Evolutionary conservation across 2,797 vertebrate genomes (phyloP), one percentile per base, ranked within the genome.

Genomic region (Merluccius polli): DNA sequence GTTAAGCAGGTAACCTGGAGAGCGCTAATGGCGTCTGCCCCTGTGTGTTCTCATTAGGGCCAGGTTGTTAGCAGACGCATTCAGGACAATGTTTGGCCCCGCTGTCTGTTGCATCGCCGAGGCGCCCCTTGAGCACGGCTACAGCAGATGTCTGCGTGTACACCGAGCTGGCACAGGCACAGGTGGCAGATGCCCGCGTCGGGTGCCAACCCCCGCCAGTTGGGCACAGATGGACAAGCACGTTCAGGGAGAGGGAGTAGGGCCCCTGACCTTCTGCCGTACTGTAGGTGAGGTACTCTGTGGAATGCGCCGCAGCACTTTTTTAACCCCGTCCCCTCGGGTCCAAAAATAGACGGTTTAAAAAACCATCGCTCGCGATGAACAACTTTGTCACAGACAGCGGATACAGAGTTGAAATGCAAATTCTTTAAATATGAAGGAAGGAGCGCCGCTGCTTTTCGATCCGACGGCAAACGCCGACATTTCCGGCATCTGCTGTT

Each of bases 141-240:
- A 38, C 95, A 96, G 95, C 96, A 96, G 95, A 95, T 96, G 95
- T 95, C 96, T 95, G 94, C 93, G 92, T 95, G 94, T 93, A 95
- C 95, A 94, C 93, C 94, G 95, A 94, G 95, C 95, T 96, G 95
- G 95, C 95, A 96, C 93, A 93, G 93, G 91, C 92, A 91, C 94
- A 92, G 95, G 93, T 92, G 95, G 94, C 95, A 97, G 96, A 96
- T 97, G 96, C 94, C 93, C 92, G 90, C 90, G 92, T 77, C 90
- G 89, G 93, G 93, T 95, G 95, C 96, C 95, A 97, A 95, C 92
- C 94, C 93, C 83, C 95, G 93, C 94, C 95, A 95, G 94, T 94
- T 93, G 94, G 87, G 78, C 93, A 93, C 95, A 96, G 95, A 95
- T 95, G 94, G 94, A 84, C 82, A 69, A 91, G 91, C 94, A 95